Conservation (phyloP, 2,888 invertebrate species). For the Linnaemya vulpina region DNA sequence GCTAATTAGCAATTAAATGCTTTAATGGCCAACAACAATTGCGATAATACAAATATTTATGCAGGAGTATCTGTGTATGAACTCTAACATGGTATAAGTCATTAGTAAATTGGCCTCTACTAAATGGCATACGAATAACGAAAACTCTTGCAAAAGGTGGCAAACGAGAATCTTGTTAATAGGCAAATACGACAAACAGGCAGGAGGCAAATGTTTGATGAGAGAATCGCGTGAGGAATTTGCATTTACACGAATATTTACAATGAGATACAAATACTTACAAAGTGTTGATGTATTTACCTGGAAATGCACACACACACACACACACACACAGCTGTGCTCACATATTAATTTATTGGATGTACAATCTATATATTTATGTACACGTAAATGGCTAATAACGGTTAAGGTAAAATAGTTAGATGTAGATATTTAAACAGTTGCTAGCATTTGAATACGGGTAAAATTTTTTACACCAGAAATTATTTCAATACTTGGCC, state of each 20-base stretch:
- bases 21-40: conserved; percentile 47
- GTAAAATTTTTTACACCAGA: background rate
- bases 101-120: conserved; percentile 21
- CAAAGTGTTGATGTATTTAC: conserved; percentile 47
- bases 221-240: conserved; percentile 74
- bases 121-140: conserved; percentile 15
- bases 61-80: background rate
- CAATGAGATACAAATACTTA: conserved; percentile 54
- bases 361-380: conserved; percentile 16
- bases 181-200: conserved; percentile 31
- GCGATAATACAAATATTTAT: background rate
- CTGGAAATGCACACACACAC: conserved; percentile 3
- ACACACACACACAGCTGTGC: background rate
- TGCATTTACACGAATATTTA: conserved; percentile 70
- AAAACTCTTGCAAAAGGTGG: conserved; percentile 39
- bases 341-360: conserved; percentile 4
- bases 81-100: background rate
- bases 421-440: conserved; percentile 6
- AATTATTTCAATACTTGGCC: too few relatives aligned
- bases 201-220: conserved; percentile 65
- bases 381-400: conserved; percentile 28
- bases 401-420: conserved; percentile 1
- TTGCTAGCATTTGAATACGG: conserved; percentile 1
- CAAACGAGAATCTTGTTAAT: conserved; percentile 73
- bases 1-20: conserved; percentile 67